Base-by-base conservation (phyloP, 2,888 invertebrate species). In the Alsophila aescularia region DNA sequence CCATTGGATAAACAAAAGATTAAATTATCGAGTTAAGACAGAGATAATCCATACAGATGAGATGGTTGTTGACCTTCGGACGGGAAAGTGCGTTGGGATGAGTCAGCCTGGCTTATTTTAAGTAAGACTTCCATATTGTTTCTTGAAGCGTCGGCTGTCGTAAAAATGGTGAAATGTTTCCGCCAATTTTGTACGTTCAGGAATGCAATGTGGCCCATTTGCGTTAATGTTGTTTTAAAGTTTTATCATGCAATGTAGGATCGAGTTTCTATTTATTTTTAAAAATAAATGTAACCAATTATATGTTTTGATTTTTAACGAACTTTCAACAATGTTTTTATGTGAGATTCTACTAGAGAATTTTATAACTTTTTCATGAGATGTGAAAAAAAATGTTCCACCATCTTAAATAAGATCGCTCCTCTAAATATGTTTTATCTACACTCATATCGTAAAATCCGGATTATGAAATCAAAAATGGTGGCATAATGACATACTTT, bases 1-100 rank as follows among this genome's bases (percentile, higher is more conserved):
- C 83, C 86, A 16, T 85, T 87, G 86, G 81, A 87, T 89, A 90
- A 89, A 90, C 89, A 90, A 85, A 85, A 83, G 89, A 89, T 90
- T 88, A 90, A 88, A 87, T 88, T 85, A 87, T 86, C 85, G 85
- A 81, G 81, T 83, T 84, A 86, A 87, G 85, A 85, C 83, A 66
- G 84, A 82, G 87, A 85, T 89, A 87, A 89, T 88, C 89, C 88
- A 79, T 79, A 81, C 86, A 87, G 85, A 86, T 86, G 87, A 85
- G 85, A 70, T 86, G 88, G 88, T 86, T 87, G 86, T 87, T 87
- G 84, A 87, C 89, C 87, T 88, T 83, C 80, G 81, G 77, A 79
- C 60, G 64, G 63, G 69, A 72, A 72, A 75, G 70, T 69, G 69
- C 66, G 58, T 57, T 55, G 60, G 49, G 16, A 67, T 80, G 79